Base-by-base conservation (phyloP, 2,797 vertebrate genomes). In the Helarctos malayanus region DNA sequence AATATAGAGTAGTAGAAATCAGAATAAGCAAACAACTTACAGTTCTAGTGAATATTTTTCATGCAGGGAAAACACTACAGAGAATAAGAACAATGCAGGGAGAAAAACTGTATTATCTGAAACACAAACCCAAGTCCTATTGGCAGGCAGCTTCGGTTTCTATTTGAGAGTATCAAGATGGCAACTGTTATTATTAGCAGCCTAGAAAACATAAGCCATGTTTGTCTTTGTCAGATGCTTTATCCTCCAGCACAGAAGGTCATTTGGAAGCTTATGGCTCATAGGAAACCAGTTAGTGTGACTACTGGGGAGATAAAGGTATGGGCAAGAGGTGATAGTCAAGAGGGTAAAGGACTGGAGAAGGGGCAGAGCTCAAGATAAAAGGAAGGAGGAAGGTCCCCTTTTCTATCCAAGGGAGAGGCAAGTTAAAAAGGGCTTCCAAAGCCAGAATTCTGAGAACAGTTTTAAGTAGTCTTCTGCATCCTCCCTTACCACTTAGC, bases 121-220 rank as follows among this genome's bases (percentile, higher is more conserved):
- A 96, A 85, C 54, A 80, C 59, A 96, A 92, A 89, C 45, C 8
- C 73, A 92, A 90, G 65, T 94, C 63, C 89, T 78, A 45, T 32
- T 69, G 41, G 56, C 52, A 73, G 80, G 6, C 41, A 75, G 59
- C 73, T 89, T 91, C 16, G 8, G n/a, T 94, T 81, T 94, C 84
- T 92, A 45, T 84, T 79, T 93, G 82, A 79, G 63, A 78, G 27
- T 59, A 94, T 69, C 73, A 89, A 81, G 80, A 92, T n/a, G 61
- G 45, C 6, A 45, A 52, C 25, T 32, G 32, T 75, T 75, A 76
- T 56, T 73, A 84, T 41, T 80, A 89, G 49, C 52, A 71, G 59
- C 38, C 61, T 45, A 52, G 89, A 38, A 94, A 90, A 61, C 41
- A 73, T 29, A 79, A 56, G 57, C 45, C 7, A 41, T 47, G 25